Percentiles rank a stretch among this genome's conserved stretches.
These are phyloP conservation scores for Halesus radiatus DNA, from an alignment of 1,140 invertebrate species.

Conservation along the genomic window DNA sequence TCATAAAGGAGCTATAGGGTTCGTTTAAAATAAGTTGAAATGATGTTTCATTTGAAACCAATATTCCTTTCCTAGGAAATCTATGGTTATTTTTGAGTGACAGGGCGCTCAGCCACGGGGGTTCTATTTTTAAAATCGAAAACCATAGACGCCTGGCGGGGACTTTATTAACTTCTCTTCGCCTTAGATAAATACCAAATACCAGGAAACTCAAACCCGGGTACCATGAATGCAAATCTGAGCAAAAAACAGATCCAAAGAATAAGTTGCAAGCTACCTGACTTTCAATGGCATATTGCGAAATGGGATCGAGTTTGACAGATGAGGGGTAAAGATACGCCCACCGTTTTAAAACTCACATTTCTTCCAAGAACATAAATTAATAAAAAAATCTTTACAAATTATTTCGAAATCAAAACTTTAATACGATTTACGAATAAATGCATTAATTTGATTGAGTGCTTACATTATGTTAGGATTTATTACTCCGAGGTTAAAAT, in stretches of 20 bases:
- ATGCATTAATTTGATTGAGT: too few species aligned
- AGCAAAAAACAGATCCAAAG: constrained; percentile 32
- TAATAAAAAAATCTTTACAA: too few species aligned
- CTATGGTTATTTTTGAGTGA: constrained; percentile 44
- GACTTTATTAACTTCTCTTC: constrained; percentile 36
- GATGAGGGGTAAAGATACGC: constrained; percentile 18
- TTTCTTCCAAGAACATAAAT: too few species aligned
- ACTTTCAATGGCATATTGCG: constrained; percentile 41
- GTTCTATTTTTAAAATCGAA: constrained; percentile 47
- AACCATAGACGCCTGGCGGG: constrained; percentile 20
- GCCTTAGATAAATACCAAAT: constrained; percentile 21
- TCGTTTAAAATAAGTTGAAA: background rate
- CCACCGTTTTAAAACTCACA: constrained; percentile 16
- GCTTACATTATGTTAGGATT: background rate
- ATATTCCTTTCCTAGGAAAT: constrained; percentile 39
- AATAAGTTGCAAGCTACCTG: constrained; percentile 34
- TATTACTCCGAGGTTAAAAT: background rate
- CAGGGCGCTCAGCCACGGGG: constrained; percentile 28
- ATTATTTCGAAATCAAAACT: too few species aligned
- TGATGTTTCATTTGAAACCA: constrained; percentile 36
- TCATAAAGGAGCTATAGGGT: background rate
- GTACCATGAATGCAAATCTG: constrained; percentile 41
- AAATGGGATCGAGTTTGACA: constrained; percentile 49
- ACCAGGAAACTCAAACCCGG: constrained; percentile 19
- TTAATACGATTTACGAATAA: too few species aligned